Conservation (phyloP, 2,113 vertebrate species). For the Channa argus region DNA sequence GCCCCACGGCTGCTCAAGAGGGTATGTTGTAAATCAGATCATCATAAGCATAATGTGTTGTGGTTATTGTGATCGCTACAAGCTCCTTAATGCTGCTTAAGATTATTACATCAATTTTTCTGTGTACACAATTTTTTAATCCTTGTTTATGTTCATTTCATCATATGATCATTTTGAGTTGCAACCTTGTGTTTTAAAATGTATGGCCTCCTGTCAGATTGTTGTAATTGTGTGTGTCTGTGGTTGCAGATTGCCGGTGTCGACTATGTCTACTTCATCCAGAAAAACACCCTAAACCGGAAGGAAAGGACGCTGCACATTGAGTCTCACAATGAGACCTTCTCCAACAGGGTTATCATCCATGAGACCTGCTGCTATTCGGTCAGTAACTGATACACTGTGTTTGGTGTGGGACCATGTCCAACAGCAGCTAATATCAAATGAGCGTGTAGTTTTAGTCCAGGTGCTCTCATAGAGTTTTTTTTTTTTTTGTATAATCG, state of each 20-base stretch:
- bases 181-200: background rate
- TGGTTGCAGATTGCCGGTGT: conserved; percentile 91
- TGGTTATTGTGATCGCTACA: background rate
- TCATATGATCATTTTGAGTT: background rate
- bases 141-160: too few species aligned
- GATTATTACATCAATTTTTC: background rate
- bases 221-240: background rate
- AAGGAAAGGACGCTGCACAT: conserved; percentile 94
- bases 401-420: background rate
- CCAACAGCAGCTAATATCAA: background rate
- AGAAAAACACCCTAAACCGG: conserved; percentile 94
- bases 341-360: conserved; percentile 94
- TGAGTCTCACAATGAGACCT: conserved; percentile 96
- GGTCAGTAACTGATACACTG: conserved; percentile 79
- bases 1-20: conserved; percentile 94
- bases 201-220: background rate
- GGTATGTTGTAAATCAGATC: conserved; percentile 72
- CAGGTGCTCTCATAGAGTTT: background rate
- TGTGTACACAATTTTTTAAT: background rate
- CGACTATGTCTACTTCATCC: conserved; percentile 96
- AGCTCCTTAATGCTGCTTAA: background rate
- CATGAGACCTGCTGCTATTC: conserved; percentile 95
- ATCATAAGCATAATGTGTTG: background rate
- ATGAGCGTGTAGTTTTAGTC: background rate
- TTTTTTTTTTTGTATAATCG: background rate